Base-by-base conservation (phyloP, 2,797 vertebrate genomes). In the Pseudomugil tenellus region DNA sequence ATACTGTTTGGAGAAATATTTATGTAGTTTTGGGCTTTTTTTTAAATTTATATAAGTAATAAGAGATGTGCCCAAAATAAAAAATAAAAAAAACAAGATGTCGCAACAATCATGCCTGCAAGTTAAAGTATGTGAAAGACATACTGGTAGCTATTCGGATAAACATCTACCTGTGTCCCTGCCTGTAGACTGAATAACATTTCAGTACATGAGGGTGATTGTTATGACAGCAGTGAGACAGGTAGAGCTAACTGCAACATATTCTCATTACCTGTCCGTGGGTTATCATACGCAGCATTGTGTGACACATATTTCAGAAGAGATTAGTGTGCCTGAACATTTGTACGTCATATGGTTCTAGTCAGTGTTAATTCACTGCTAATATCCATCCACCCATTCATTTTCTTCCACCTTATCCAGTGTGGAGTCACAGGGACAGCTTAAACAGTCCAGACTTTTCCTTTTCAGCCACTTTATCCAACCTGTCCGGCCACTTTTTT, bases 181-280 rank as follows among this genome's bases (percentile, higher is more conserved):
- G 80, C 67, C 70, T 70, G 76, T 41, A 83, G 29, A 51, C 32
- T 23, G 57, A 68, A 68, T 69, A 59, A 29, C 66, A 51, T 73
- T 60, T 79, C 64, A 65, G 46, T 57, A 56, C 56, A n/a, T 48
- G 21, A 58, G 26, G 56, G 49, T 58, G 63, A 84, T 81, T 72
- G 73, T 63, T 80, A 62, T 82, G 82, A 85, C 32, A 9, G 63
- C 37, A 77, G 74, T 85, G 60, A 80, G 75, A 72, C 63, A 72
- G 67, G 31, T 56, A 61, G 53, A 60, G 66, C 48, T 69, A 58
- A 80, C 65, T 63, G 65, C 29, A 29, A 29, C 29, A 29, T 29
- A 29, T 29, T 29, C 29, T 29, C n/a, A n/a, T n/a, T 29, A 29
- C 29, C 6, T 29, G 29, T 29, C 6, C 29, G 6, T 29, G 6